phyloP scores from a whole-genome alignment of 2,888 invertebrate species.

The Metellina segmentata region DNA sequence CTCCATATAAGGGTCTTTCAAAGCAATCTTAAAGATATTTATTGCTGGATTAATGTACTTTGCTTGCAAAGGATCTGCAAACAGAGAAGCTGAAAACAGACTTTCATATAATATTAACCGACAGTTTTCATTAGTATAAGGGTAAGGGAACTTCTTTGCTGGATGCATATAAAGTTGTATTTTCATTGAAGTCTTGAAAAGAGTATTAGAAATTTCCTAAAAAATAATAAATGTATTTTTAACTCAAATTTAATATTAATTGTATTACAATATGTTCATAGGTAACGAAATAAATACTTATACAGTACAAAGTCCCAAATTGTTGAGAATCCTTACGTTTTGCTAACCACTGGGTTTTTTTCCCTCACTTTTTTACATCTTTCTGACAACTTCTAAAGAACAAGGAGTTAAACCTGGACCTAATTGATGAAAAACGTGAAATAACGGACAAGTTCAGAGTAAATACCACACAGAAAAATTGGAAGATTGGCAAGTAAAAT shows the following conservation, averaged over 20 bases:
- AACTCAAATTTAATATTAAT: neutral
- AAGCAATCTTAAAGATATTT: slow-evolving; percentile 9
- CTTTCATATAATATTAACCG: slow-evolving; percentile 19
- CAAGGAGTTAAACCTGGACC: too few species aligned
- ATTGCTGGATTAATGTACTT: neutral
- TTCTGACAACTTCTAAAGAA: too few species aligned
- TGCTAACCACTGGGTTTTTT: too few species aligned
- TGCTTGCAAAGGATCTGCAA: neutral
- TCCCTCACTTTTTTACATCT: too few species aligned
- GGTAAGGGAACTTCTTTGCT: slow-evolving; percentile 6
- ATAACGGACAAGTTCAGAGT: too few species aligned
- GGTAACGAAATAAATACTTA: too few species aligned
- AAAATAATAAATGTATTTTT: slow-evolving; percentile 2
- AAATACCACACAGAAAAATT: too few species aligned
- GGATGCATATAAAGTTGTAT: neutral
- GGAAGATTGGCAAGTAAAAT: too few species aligned
- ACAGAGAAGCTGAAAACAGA: neutral
- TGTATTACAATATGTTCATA: neutral
- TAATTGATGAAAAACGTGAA: too few species aligned
- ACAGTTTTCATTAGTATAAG: slow-evolving; percentile 36
- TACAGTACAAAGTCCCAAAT: too few species aligned
- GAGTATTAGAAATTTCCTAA: neutral
- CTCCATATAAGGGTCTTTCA: neutral
- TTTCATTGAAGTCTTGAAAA: neutral
- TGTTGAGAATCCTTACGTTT: too few species aligned